A percentile compares a stretch with the other conserved stretches of the same genome.
These are phyloP conservation scores for Parthenolecanium corni DNA, from an alignment of 2,888 invertebrate species.

Conservation along the genomic window DNA sequence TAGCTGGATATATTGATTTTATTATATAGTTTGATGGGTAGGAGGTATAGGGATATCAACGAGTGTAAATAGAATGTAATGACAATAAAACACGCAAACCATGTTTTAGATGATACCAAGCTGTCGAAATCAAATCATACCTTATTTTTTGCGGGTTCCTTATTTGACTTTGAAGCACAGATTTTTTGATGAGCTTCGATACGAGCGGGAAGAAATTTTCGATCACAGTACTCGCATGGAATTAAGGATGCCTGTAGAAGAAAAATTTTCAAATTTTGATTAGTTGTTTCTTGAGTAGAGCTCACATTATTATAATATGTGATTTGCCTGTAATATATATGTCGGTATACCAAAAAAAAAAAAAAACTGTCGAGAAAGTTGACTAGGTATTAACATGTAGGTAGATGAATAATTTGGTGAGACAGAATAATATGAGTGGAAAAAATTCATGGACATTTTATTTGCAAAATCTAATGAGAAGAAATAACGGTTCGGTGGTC, in stretches of 20 bases:
- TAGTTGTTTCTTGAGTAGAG: too few relatives aligned
- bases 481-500: too few relatives aligned
- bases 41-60: background rate
- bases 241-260: conserved; percentile 40
- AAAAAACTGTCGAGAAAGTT: too few relatives aligned
- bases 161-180: conserved; percentile 27
- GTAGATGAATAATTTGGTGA: too few relatives aligned
- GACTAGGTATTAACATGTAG: too few relatives aligned
- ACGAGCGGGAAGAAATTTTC: conserved; percentile 57
- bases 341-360: too few relatives aligned
- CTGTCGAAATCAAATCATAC: background rate
- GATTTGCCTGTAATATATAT: too few relatives aligned
- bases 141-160: conserved; percentile 4
- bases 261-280: too few relatives aligned
- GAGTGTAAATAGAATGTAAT: conserved; percentile 10
- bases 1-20: conserved; percentile 5
- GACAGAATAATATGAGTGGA: too few relatives aligned
- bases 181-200: conserved; percentile 47
- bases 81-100: background rate
- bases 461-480: too few relatives aligned
- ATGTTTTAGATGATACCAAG: background rate
- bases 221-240: conserved; percentile 52
- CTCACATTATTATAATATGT: too few relatives aligned
- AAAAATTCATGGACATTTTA: too few relatives aligned
- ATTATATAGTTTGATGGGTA: conserved; percentile 2